Evolutionary conservation across 2,797 vertebrate species (phyloP), one percentile per base, ranked within the genome.

Genomic region (Sphaeramia orbicularis): DNA sequence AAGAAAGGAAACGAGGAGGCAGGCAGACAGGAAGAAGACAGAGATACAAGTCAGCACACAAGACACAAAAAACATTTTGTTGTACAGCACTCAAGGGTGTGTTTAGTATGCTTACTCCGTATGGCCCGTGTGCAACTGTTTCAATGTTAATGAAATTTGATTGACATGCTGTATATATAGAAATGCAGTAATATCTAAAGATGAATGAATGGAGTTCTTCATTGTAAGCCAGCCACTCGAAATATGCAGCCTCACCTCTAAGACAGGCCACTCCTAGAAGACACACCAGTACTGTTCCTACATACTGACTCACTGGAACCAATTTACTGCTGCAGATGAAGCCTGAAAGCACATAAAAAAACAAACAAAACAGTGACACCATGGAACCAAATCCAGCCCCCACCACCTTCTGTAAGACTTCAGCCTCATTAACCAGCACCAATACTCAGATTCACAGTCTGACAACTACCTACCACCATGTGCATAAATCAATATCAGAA

Each of bases 201-300:
- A 81, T 50, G 14, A 74, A 74, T 52, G 14, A 74, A 65, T 27
- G 54, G 13, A 75, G 59, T 66, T 16, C 45, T 37, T 53, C 50
- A 59, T 36, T 1, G 30, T n/a, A 45, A 43, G 44, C 11, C 4
- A 18, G 37, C 15, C 13, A 49, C 14, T 42, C 67, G 16, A 66
- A 35, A 60, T 56, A 10, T 45, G 58, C 18, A 16, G 35, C 41
- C 94, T 92, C 84, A 98, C 97, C 96, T 96, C 97, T 90, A 41
- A 98, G 92, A 86, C 95, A 98, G 62, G 95, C 95, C 37, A 98
- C 94, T 14, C 96, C 96, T 0, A 96, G 90, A 74, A 98, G 93
- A 55, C 97, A 94, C 7, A 97, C 90, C 65, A 97, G 84, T 65
- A 95, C 78, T 0, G 96, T 95, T 60, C 96, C 95, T 3, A 95